Conservation (phyloP, 1,140 invertebrate species). For the Trypoxylus dichotomus region DNA sequence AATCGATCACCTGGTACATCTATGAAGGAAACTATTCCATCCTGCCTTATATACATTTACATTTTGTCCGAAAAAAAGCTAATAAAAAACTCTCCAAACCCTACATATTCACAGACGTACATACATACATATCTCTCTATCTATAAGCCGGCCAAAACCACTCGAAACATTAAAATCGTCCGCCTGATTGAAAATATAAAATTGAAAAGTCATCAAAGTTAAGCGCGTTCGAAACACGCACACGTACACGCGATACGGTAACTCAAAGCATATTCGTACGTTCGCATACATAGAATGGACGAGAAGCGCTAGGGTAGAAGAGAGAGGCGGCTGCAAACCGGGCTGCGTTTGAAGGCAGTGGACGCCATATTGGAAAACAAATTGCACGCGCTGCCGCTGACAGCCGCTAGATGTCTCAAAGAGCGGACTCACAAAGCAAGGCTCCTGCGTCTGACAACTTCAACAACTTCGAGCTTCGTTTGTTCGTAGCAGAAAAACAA, state of each 20-base stretch:
- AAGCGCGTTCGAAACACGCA: neutral
- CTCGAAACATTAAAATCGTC: slow-evolving; percentile 18
- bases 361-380: slow-evolving; percentile 52
- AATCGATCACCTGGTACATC: too few species aligned
- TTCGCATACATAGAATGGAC: neutral
- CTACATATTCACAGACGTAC: too few species aligned
- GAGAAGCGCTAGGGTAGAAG: slow-evolving; percentile 27
- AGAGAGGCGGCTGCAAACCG: slow-evolving; percentile 28
- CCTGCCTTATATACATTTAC: too few species aligned
- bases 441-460: slow-evolving; percentile 49
- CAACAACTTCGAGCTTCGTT: slow-evolving; percentile 50
- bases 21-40: too few species aligned
- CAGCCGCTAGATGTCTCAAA: slow-evolving; percentile 52
- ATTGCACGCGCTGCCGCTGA: slow-evolving; percentile 48
- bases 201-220: slow-evolving; percentile 33
- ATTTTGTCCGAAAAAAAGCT: too few species aligned
- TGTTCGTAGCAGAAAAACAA: slow-evolving; percentile 47
- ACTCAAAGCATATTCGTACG: neutral
- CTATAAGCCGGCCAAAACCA: neutral
- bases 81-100: too few species aligned
- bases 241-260: neutral
- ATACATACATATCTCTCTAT: neutral
- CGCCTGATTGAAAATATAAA: slow-evolving; percentile 31
- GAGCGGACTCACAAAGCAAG: slow-evolving; percentile 48
- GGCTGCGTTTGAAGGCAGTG: slow-evolving; percentile 46